Percentiles rank a stretch among this genome's conserved stretches.
phyloP scores from a whole-genome alignment of 2,797 vertebrate genomes.

The Rallus crepitans region DNA sequence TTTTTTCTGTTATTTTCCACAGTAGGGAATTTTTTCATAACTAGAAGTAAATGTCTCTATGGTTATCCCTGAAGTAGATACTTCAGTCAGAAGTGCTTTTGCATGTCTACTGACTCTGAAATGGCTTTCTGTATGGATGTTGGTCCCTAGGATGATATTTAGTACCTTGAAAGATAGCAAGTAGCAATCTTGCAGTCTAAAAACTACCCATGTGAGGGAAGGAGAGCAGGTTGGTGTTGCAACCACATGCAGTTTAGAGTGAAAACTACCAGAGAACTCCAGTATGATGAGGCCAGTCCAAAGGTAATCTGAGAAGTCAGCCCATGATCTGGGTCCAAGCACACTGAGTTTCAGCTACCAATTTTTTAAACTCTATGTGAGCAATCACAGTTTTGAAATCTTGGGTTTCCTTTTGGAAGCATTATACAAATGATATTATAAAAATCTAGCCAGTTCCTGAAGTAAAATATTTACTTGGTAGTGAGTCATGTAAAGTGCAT shows the following conservation, averaged over 20 bases:
- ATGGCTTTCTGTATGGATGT: not conserved
- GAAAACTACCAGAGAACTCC: not conserved
- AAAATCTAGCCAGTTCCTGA: not conserved
- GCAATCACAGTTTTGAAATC: not conserved
- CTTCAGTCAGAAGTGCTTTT: not conserved
- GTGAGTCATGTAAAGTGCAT: not conserved
- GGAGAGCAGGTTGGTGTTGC: rapidly evolving
- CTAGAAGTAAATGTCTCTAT: not conserved
- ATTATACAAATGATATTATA: rapidly evolving
- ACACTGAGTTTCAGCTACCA: not conserved
- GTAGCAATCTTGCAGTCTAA: not conserved
- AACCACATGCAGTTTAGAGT: not conserved
- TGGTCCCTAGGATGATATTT: not conserved
- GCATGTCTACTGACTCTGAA: not conserved
- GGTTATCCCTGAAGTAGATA: not conserved
- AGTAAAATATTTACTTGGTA: not conserved
- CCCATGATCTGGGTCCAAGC: not conserved
- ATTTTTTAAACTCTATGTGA: not conserved
- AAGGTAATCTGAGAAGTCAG: not conserved
- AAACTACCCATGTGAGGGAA: rapidly evolving
- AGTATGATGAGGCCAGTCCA: not conserved
- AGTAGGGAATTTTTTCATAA: not conserved
- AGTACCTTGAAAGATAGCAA: not conserved
- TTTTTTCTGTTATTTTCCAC: not conserved
- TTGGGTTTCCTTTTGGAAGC: not conserved